Evolutionary conservation across 2,888 invertebrate genomes (phyloP).

Genomic region (Aphrophora alni): DNA sequence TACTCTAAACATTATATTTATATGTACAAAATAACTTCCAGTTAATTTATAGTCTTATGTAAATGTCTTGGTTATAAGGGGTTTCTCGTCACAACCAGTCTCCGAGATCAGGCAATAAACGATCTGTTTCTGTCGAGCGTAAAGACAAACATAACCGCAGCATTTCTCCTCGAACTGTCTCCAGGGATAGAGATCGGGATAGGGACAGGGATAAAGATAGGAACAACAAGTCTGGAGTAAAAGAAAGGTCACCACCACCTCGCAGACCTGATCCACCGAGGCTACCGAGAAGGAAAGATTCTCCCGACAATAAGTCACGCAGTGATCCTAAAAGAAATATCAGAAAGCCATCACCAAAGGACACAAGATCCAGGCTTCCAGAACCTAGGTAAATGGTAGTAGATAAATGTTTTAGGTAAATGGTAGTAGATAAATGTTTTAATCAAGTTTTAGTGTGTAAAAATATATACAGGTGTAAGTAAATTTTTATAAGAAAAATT

Average conservation of each 20-base stretch:
- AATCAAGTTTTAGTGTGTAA: not conserved
- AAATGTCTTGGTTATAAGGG: not conserved
- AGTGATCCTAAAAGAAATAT: conserved; percentile 14
- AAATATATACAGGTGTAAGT: too few species aligned
- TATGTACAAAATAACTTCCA: too few species aligned
- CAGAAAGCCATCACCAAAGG: conserved; percentile 22
- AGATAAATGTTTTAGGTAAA: not conserved
- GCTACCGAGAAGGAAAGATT: conserved; percentile 32
- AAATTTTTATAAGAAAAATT: too few species aligned
- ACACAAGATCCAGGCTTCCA: not conserved
- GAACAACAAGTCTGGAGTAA: conserved; percentile 20
- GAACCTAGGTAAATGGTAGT: conserved; percentile 15
- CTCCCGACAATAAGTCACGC: conserved; percentile 31
- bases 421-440: not conserved
- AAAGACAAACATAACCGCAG: conserved; percentile 48
- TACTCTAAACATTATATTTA: too few species aligned
- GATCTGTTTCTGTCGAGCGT: conserved; percentile 40
- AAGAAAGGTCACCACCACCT: conserved; percentile 33
- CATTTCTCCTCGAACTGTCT: conserved; percentile 52
- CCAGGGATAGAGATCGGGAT: conserved; percentile 64
- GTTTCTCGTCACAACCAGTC: conserved; percentile 42
- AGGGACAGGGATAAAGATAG: conserved; percentile 28
- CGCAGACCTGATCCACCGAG: conserved; percentile 23
- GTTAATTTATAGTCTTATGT: too few species aligned
- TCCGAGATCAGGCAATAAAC: conserved; percentile 30